Evolutionary conservation across 1,140 invertebrate genomes (phyloP), one percentile per base, ranked within the genome.

Genomic region (Conus betulinus): DNA sequence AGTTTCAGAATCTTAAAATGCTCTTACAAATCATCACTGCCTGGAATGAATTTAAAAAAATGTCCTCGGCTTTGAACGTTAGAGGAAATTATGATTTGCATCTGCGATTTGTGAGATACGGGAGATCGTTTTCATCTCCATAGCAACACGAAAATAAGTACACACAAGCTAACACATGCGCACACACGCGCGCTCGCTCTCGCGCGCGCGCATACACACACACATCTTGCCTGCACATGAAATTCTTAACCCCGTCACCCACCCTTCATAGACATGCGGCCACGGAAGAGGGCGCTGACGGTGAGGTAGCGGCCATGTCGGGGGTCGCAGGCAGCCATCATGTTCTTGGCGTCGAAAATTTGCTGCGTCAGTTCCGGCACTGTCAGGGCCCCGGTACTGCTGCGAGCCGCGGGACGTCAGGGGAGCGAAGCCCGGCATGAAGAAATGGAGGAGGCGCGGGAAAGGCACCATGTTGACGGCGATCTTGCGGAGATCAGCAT

Each of bases 381-480:
- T 17, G 98, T 94, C n/a, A 95, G 91, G 67, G 94, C 93, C 57
- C 57, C 94, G 90, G 88, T 95, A 95, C 90, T 94, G 94, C 88
- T 95, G 94, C 79, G 92, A 93, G 71, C 95, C 95, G 91, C 98
- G 96, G 55, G 98, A 98, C n/a, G 98, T 99, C 5, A 99, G 60
- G 17, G 98, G 98, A 8, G 98, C 98, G 94, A 99, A 99, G 13
- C 98, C 98, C 63, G 98, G 98, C 97, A 98, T 98, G 95, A 99
- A 99, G 97, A 99, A 99, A 95, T 99, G 98, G 10, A 99, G 98
- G 10, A 99, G 57, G 93, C 98, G 97, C 25, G 98, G 98, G 93
- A 96, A 99, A 79, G 98, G 98, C 60, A 99, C 98, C 98, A 99
- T 99, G 95, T 99, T 99, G 11, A 99, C 98, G 55, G 98, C 98